Conservation (phyloP, 1,140 invertebrate genomes). For the Neodiprion lecontei region DNA sequence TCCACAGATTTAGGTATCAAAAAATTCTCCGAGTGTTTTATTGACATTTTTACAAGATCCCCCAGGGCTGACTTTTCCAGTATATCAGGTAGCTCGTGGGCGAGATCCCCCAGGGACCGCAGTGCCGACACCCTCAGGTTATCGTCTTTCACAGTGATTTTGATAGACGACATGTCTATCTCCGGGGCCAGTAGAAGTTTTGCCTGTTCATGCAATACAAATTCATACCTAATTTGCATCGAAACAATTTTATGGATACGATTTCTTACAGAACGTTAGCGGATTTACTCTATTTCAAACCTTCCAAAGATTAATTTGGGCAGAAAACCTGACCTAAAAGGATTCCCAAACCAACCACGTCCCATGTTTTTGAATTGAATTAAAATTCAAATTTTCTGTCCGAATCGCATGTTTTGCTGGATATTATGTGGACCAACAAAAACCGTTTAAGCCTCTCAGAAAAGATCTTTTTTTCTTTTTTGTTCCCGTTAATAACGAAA, state of each 20-base stretch:
- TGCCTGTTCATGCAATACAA: conserved; percentile 25
- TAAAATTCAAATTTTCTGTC: no score
- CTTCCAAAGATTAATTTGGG: no score
- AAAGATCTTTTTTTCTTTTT: no score
- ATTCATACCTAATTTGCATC: background rate
- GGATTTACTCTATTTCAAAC: no score
- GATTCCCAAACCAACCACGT: no score
- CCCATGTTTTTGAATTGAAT: no score
- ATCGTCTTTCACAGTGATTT: conserved; percentile 36
- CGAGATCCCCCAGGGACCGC: conserved; percentile 19
- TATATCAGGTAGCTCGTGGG: conserved; percentile 16
- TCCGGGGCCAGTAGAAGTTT: conserved; percentile 33
- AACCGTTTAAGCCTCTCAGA: no score
- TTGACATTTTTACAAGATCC: conserved; percentile 21
- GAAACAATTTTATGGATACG: background rate
- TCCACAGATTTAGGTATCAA: conserved; percentile 33
- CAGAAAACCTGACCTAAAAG: no score
- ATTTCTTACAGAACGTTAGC: no score
- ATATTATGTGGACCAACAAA: no score
- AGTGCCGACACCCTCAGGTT: conserved; percentile 33
- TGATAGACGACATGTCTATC: conserved; percentile 34
- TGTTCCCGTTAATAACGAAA: no score
- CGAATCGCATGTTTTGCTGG: no score
- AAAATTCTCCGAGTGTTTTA: conserved; percentile 36
- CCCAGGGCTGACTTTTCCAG: conserved; percentile 16